Percentiles rank a stretch among this genome's conserved stretches.
phyloP scores from a whole-genome alignment of 2,888 invertebrate species.

The Metallyticus violacea region DNA sequence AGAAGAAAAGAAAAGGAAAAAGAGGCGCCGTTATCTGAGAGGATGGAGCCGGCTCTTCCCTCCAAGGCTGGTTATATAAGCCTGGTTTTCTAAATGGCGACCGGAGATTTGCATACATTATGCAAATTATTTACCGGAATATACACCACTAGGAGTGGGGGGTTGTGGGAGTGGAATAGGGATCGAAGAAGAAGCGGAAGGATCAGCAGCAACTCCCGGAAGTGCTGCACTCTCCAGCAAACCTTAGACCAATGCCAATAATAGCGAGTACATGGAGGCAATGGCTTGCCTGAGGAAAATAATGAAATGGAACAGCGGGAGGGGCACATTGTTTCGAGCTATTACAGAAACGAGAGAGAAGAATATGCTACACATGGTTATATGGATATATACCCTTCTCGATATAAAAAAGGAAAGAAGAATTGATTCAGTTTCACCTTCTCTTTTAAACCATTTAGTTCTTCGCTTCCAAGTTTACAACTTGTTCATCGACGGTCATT shows the following conservation, averaged over 20 bases:
- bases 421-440: not conserved
- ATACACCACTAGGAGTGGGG: not conserved
- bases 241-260: not conserved
- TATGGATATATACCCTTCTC: not conserved
- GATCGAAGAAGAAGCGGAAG: not conserved
- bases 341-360: not conserved
- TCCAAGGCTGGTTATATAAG: not conserved
- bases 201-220: not conserved
- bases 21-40: not conserved
- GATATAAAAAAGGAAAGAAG: not conserved
- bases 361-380: not conserved
- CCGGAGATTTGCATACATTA: slow-evolving; percentile 11
- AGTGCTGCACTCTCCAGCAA: not conserved
- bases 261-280: no score
- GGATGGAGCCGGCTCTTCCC: not conserved
- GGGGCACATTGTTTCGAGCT: no score
- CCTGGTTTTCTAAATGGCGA: slow-evolving; percentile 3
- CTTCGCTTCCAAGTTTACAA: not conserved
- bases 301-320: not conserved
- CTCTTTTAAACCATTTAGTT: not conserved
- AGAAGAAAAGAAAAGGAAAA: not conserved
- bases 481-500: not conserved
- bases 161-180: not conserved
- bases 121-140: slow-evolving; percentile 12
- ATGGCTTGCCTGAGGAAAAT: not conserved